A percentile compares a stretch with the other conserved stretches of the same genome.
These are phyloP conservation scores for Hermodice carunculata DNA, from an alignment of 2,888 invertebrate species.

Conservation along the genomic window DNA sequence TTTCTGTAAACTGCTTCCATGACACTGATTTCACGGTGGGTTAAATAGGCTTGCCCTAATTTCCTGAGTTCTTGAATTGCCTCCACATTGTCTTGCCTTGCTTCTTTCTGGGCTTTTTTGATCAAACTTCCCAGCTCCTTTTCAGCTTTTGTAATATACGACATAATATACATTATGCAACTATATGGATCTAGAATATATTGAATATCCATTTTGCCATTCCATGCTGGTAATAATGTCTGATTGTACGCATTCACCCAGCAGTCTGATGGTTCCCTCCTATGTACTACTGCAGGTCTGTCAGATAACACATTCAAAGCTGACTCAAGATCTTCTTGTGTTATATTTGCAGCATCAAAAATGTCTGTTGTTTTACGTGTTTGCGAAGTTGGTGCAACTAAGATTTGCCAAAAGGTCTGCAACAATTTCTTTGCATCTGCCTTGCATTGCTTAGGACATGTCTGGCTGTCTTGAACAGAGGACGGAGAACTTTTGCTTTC, in stretches of 20 bases:
- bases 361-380: conserved; percentile 3
- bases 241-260: conserved; percentile 40
- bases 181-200: conserved; percentile 1
- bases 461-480: too few relatives aligned
- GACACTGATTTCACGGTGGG: not conserved
- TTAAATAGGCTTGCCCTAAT: not conserved
- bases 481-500: too few relatives aligned
- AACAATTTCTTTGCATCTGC: conserved; percentile 6
- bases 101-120: not conserved
- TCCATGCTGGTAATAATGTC: conserved; percentile 31
- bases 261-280: conserved; percentile 20
- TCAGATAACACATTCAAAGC: conserved; percentile 20
- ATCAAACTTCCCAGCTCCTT: not conserved
- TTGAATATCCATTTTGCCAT: conserved; percentile 19
- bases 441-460: too few relatives aligned
- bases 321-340: conserved; percentile 15
- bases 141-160: not conserved
- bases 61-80: not conserved
- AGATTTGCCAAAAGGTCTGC: conserved; percentile 14
- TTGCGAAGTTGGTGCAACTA: not conserved
- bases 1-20: not conserved
- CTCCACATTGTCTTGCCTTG: not conserved
- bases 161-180: not conserved
- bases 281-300: conserved; percentile 18
- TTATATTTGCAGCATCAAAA: conserved; percentile 4